A percentile compares a stretch with the other conserved stretches of the same genome.
Evolutionary conservation across 2,888 invertebrate genomes (phyloP).

Genomic region (Iselma pallidipennis): DNA sequence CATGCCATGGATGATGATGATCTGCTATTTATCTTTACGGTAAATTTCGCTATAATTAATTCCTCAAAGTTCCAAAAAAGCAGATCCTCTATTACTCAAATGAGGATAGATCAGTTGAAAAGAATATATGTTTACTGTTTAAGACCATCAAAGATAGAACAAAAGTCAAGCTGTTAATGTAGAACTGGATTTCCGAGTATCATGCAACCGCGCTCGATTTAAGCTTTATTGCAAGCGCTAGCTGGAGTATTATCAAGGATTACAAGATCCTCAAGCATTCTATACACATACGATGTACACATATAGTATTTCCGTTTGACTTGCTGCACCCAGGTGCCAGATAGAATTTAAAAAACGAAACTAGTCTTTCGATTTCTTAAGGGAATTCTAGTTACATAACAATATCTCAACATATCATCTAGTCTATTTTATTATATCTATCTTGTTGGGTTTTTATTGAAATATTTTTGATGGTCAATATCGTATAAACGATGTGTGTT

Average conservation of each 20-base stretch:
- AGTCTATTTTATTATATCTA: neutral
- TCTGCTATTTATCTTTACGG: neutral
- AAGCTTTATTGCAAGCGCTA: constrained; percentile 49
- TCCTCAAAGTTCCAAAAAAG: too few relatives aligned
- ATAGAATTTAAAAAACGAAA: constrained; percentile 1
- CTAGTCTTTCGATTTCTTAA: neutral
- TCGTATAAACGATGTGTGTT: neutral
- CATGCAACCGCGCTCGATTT: constrained; percentile 36
- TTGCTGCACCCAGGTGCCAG: constrained; percentile 14
- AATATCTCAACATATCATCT: too few relatives aligned
- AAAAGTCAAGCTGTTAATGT: constrained; percentile 12
- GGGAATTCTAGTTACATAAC: neutral
- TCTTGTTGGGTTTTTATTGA: neutral
- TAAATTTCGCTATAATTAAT: too few relatives aligned
- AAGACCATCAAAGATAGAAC: constrained; percentile 31
- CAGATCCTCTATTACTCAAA: too few relatives aligned
- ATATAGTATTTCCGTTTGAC: constrained; percentile 25
- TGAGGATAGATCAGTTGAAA: neutral
- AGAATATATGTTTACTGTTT: neutral
- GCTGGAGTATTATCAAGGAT: constrained; percentile 46
- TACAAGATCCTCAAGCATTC: constrained; percentile 35
- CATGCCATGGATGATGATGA: constrained; percentile 13
- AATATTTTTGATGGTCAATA: neutral
- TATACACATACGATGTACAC: constrained; percentile 22
- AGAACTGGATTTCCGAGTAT: constrained; percentile 24